phyloP scores from a whole-genome alignment of 2,888 invertebrate species.

The Bugula neritina region DNA sequence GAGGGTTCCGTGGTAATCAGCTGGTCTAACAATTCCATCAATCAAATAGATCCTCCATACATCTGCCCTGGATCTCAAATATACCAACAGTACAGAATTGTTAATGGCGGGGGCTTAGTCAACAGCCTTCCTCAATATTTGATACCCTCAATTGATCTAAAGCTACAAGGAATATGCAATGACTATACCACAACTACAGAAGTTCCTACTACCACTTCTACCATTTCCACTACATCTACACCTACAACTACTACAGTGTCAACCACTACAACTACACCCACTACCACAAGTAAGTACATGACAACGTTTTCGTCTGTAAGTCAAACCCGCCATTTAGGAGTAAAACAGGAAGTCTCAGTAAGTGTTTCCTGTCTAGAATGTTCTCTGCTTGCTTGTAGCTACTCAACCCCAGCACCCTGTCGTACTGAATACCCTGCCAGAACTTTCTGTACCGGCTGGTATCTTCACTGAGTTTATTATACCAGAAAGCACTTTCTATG shows the following conservation, averaged over 20 bases:
- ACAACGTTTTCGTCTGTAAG: too few relatives aligned
- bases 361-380: too few relatives aligned
- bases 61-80: neutral
- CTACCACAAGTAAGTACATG: constrained; percentile 19
- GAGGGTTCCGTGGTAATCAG: constrained; percentile 12
- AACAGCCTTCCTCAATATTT: neutral
- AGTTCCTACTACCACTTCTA: neutral
- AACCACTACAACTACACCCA: constrained; percentile 4
- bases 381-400: constrained; percentile 5
- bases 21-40: constrained; percentile 22
- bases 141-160: constrained; percentile 8
- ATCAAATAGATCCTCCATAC: constrained; percentile 12
- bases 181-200: neutral
- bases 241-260: neutral
- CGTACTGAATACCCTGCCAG: constrained; percentile 6
- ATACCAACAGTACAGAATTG: neutral
- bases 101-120: neutral
- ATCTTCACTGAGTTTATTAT: neutral
- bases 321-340: too few relatives aligned
- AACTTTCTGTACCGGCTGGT: neutral
- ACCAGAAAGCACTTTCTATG: constrained; percentile 22
- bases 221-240: neutral
- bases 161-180: constrained; percentile 20
- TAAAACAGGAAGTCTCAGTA: too few relatives aligned
- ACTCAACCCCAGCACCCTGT: neutral